Evolutionary conservation across 2,888 invertebrate species (phyloP), one percentile per base, ranked within the genome.

Genomic region (Cerastoderma edule): DNA sequence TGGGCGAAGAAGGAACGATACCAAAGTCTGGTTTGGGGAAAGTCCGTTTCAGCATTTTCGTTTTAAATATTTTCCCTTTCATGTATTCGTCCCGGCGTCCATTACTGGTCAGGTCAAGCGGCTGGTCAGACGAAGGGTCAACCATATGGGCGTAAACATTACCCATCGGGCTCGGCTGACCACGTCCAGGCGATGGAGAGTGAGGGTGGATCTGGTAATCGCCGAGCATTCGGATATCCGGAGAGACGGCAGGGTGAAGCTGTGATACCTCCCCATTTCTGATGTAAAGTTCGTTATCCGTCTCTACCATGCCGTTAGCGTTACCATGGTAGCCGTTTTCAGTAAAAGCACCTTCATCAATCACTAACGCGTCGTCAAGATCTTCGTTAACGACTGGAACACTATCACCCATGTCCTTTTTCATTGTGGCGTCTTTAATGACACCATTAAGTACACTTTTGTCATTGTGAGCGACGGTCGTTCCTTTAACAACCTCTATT

Each of bases 31-130:
- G 57, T 60, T 82, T 82, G 1, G 76, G 66, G 27, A 44, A 67
- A 24, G 76, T 39, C 56, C 77, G 79, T 57, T 77, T 82, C 50
- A 82, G 67, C 67, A 82, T 67, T 75, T 82, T 82, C 0, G 82
- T 82, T 67, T 82, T 82, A 56, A 82, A 82, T 30, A 82, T 82
- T 65, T 79, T 82, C 28, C 82, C 82, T 44, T 82, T 82, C 19
- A 72, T 82, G 54, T 79, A 79, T 57, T 79, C 79, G 5, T 76
- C 74, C 8, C 74, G 50, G 2, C 67, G 30, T 30, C 69, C 78
- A 33, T 70, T 74, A 66, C 81, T 85, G 10, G 81, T 78, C 44
- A 85, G 64, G 66, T 85, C 83, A 24, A 85, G 66, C 4, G 85
- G 83, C 74, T 85, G 83, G 68, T 83, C 84, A 32, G 69, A 70